These are phyloP conservation scores for Incurvaria masculella DNA, from an alignment of 2,888 invertebrate species.

Conservation along the genomic window DNA sequence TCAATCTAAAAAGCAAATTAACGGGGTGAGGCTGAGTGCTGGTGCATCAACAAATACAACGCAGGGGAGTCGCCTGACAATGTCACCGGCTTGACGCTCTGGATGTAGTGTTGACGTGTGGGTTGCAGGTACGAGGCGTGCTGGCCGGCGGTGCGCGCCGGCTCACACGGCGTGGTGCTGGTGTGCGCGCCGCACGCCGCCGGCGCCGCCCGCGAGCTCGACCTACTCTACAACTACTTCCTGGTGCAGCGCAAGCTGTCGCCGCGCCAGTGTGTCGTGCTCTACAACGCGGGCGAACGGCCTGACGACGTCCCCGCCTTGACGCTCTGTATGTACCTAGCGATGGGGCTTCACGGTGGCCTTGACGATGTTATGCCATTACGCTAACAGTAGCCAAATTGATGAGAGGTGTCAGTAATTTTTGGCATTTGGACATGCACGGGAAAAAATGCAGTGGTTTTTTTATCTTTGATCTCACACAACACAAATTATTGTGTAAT, in stretches of 20 bases:
- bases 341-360: too few relatives aligned
- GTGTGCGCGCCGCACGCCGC: conserved; percentile 58
- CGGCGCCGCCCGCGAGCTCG: conserved; percentile 55
- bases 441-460: too few relatives aligned
- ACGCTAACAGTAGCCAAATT: too few relatives aligned
- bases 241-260: conserved; percentile 63
- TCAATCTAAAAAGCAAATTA: too few relatives aligned
- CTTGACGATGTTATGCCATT: too few relatives aligned
- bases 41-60: too few relatives aligned
- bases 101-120: conserved; percentile 56
- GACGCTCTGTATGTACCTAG: conserved; percentile 45
- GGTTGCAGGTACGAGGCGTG: conserved; percentile 65
- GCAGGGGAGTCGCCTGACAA: too few relatives aligned
- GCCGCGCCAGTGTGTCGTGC: conserved; percentile 63
- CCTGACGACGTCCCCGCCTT: conserved; percentile 41
- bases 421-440: too few relatives aligned
- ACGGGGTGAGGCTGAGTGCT: too few relatives aligned
- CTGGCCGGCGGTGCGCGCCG: conserved; percentile 72
- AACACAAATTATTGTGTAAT: too few relatives aligned
- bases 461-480: too few relatives aligned
- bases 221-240: conserved; percentile 64
- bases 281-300: conserved; percentile 53
- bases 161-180: conserved; percentile 66
- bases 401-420: too few relatives aligned
- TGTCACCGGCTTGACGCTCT: conserved; percentile 8